Base-by-base conservation (phyloP, 2,888 invertebrate genomes). In the Incurvaria masculella region DNA sequence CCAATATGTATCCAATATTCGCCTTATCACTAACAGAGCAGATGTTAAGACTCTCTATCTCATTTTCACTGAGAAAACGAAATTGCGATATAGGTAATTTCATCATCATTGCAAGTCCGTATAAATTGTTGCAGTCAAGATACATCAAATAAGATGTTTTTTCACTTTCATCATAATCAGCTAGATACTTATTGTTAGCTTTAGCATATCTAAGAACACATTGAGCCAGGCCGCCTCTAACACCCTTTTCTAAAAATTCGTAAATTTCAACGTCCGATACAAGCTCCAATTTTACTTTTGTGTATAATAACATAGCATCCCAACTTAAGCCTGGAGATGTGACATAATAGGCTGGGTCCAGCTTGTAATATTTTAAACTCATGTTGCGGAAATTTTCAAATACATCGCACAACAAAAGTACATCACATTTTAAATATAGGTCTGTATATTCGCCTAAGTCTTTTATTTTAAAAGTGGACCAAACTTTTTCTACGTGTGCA, bases 21-120 rank as follows among this genome's bases (percentile, higher is more conserved):
- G 51, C 55, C 54, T 57, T 57, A 59, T 61, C 60, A 60, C 59
- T 58, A 52, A 54, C 51, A 56, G 58, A 10, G 14, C 4, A 16
- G 6, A n/a, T 16, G 27, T 27, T 14, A 14, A 27, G 8, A 8
- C 8, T 10, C 6, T n/a, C n/a, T 39, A 39, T 39, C 14, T 39
- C 39, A 17, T 16, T 39, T n/a, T 39, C 5, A 39, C 5, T 39
- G 4, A 39, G 14, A 16, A 39, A 39, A 4, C n/a, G 4, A 39
- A 39, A 39, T 5, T n/a, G 6, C 4, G 16, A 16, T 5, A n/a
- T 39, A 8, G 39, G 39, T 8, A 39, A 14, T 10, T 39, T 5
- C 14, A 8, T 39, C 39, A 39, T 39, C n/a, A 39, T n/a, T 8
- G 39, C n/a, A n/a, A 8, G 14, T 4, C 39, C 39, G 18, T 39